Base-by-base conservation (phyloP, 2,888 invertebrate genomes). In the Pantelozetes paolii region DNA sequence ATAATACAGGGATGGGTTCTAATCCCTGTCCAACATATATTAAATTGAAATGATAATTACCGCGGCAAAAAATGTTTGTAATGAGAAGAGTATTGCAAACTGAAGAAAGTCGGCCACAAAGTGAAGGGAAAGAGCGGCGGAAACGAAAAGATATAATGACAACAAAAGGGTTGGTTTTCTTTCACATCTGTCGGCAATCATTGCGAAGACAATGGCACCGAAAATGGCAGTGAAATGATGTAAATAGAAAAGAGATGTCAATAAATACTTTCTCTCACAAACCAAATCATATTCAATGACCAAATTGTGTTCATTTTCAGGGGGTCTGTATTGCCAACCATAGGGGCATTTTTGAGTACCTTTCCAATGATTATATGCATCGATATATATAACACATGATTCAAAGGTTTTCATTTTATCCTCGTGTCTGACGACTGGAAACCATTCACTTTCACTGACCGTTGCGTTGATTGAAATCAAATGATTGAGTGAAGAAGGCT, bases 261-360 rank as follows among this genome's bases (percentile, higher is more conserved):
- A 74, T 23, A 77, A 57, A 15, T 77, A 76, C 57, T 75, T 74
- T 26, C 75, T 71, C 20, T 78, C 77, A 54, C 78, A 78, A 18
- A 78, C 78, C 5, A 78, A 72, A 30, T 78, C 75, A 75, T 76
- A 78, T 76, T 78, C 72, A 8, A 74, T 75, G 64, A 75, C 36
- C 11, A 74, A 36, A 48, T 75, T 73, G 30, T 71, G 73, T 75
- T 45, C 75, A 73, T 71, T 75, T 71, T 76, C 75, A 42, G 71
- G 59, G 11, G 73, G 72, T 1, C 75, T 13, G 64, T 76, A 78
- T 64, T 78, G 77, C 77, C 77, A 78, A 0, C 78, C 78, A 42
- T 76, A 57, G 20, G 69, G 50, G 32, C 78, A 78, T 11, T 72
- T 50, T 45, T 75, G 75, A 1, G 76, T 77, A 6, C 78, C 78